These are phyloP conservation scores for Lethenteron camtschaticum DNA, from an alignment of 2,113 vertebrate genomes.

Conservation along the genomic window DNA sequence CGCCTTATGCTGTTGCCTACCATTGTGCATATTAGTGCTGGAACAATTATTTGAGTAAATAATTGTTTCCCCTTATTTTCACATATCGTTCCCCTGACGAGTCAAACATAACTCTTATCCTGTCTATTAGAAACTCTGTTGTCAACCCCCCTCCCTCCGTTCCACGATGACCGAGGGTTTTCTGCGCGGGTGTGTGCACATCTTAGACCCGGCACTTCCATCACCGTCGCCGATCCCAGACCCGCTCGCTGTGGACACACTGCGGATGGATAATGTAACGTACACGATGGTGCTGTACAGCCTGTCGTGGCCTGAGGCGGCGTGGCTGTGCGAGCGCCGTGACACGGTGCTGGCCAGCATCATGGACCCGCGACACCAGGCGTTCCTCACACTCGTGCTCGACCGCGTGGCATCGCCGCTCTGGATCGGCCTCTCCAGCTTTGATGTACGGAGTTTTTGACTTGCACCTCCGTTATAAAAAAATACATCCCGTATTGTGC, in stretches of 20 bases:
- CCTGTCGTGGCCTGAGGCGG: conserved; percentile 56
- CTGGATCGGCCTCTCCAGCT: conserved; percentile 60
- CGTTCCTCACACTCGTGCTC: conserved; percentile 53
- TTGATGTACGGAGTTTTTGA: conserved; percentile 32
- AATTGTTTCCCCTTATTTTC: too few species aligned
- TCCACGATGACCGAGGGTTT: too few species aligned
- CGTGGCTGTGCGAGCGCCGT: conserved; percentile 58
- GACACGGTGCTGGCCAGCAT: conserved; percentile 47
- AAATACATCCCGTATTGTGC: too few species aligned
- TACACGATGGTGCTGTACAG: conserved; percentile 63
- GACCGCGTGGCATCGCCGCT: conserved; percentile 34
- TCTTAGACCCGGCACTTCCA: conserved; percentile 23
- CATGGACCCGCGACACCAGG: conserved; percentile 48
- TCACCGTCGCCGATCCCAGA: conserved; percentile 22
- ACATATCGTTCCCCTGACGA: too few species aligned
- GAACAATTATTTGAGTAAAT: too few species aligned
- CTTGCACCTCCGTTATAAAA: too few species aligned
- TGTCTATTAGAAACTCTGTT: too few species aligned
- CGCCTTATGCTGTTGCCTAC: too few species aligned
- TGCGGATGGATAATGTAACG: conserved; percentile 48
- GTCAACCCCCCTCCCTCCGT: too few species aligned
- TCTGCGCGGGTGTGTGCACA: neutral
- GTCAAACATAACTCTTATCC: too few species aligned
- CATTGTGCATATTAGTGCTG: too few species aligned
- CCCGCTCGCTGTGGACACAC: conserved; percentile 24